These are phyloP conservation scores for Fragum sueziense DNA, from an alignment of 2,888 invertebrate genomes.

Conservation along the genomic window DNA sequence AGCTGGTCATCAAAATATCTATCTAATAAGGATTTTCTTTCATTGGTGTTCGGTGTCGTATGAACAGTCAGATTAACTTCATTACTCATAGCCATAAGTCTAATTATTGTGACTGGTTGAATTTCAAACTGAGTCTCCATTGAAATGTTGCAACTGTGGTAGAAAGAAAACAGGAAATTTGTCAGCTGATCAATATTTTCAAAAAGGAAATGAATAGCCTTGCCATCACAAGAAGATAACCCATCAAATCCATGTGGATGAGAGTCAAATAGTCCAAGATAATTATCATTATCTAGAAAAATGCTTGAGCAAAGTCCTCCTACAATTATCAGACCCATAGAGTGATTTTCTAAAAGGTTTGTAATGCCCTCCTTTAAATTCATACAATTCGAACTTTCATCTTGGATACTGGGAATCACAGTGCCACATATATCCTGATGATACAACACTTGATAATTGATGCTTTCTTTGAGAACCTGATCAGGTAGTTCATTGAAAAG, in stretches of 20 bases:
- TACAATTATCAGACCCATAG: neutral
- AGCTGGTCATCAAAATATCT: slow-evolving; percentile 3
- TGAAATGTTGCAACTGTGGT: slow-evolving; percentile 5
- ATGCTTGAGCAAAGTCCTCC: neutral
- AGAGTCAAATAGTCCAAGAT: neutral
- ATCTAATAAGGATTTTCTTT: neutral
- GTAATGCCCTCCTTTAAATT: no score
- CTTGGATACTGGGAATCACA: no score
- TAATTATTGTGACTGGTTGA: neutral
- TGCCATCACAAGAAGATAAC: neutral
- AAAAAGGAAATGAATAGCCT: neutral
- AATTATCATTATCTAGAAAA: neutral
- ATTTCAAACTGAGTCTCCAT: slow-evolving; percentile 25
- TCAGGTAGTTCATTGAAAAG: no score
- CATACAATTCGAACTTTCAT: no score
- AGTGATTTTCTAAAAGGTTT: neutral
- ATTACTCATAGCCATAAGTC: neutral
- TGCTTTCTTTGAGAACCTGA: no score
- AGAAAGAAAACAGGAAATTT: neutral
- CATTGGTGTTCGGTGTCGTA: neutral
- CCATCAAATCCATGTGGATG: neutral
- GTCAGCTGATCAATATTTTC: neutral
- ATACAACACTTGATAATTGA: no score
- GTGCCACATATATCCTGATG: no score
- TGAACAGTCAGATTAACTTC: neutral